Evolutionary conservation across 1,140 invertebrate genomes (phyloP), one percentile per base, ranked within the genome.

Genomic region (Caerostris darwini): DNA sequence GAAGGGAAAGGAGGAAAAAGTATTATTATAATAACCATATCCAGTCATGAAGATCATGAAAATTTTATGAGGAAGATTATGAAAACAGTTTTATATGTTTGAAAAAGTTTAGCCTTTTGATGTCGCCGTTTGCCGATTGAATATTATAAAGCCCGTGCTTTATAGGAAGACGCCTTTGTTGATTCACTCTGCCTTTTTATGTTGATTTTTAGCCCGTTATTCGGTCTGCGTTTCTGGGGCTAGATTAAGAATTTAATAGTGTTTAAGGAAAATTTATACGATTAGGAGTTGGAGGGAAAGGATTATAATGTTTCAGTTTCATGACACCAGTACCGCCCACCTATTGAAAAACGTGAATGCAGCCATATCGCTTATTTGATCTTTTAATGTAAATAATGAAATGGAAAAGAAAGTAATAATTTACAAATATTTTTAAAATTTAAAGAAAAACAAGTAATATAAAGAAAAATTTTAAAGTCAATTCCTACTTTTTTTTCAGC

Each of bases 21-120:
- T 82, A 82, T 56, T 56, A 83, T 83, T 83, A 56, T 54, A 83
- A 83, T 54, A 83, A 54, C 81, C 50, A 53, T 87, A 50, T 87
- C 57, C 53, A 14, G 58, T 64, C 59, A 7, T 53, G 53, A 87
- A 87, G 6, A 59, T 50, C 34, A 64, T 64, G 85, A 64, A 59
- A 87, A 50, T 87, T 87, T 87, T 87, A 61, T 61, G 57, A 64
- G 56, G 19, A 5, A 53, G 59, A 57, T 56, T 87, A 56, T 56
- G 12, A 64, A 87, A 87, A 87, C 85, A 57, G 85, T 87, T 87
- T 87, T 87, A 87, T 87, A 58, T 64, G 19, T 87, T 59, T 87
- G 85, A 87, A 50, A 87, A 87, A 64, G 19, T 61, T 53, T 57
- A 56, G 50, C 57, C 34, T 19, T 57, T 83, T 83, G 81, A 83